Percentiles rank a stretch among this genome's conserved stretches.
Conservation (phyloP, 2,888 invertebrate genomes). For the Drosophila neonasuta region DNA sequence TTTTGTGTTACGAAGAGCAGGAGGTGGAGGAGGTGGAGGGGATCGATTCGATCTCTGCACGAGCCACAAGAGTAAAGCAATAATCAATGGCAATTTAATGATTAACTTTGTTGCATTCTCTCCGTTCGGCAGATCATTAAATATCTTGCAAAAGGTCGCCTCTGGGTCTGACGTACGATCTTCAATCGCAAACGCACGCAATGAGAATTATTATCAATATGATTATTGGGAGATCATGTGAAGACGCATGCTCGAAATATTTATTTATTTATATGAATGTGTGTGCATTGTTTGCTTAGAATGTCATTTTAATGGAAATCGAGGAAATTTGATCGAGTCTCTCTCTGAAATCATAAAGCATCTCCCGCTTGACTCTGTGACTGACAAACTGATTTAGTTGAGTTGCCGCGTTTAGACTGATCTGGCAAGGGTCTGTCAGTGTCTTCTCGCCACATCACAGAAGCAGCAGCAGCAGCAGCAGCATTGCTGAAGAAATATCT, state of each 20-base stretch:
- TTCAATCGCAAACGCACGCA: conserved; percentile 51
- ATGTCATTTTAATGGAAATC: conserved; percentile 71
- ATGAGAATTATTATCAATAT: conserved; percentile 30
- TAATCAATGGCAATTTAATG: conserved; percentile 76
- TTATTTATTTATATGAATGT: conserved; percentile 52
- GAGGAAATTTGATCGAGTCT: conserved; percentile 71
- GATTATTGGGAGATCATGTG: conserved; percentile 2
- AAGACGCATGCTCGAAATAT: not conserved
- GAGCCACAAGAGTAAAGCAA: conserved; percentile 63
- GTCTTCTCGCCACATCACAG: conserved; percentile 9
- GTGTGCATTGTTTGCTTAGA: conserved; percentile 61
- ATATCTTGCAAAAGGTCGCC: conserved; percentile 39
- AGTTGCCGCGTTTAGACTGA: conserved; percentile 37
- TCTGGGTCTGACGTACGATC: conserved; percentile 33
- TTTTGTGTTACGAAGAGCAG: conserved; percentile 31
- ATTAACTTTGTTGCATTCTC: conserved; percentile 65
- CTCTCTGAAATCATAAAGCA: conserved; percentile 67
- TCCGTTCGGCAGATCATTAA: conserved; percentile 57
- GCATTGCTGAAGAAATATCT: conserved; percentile 41
- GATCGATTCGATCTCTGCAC: conserved; percentile 57
- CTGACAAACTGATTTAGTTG: conserved; percentile 61
- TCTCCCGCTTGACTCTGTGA: conserved; percentile 31
- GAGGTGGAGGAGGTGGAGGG: not conserved
- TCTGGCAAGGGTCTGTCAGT: conserved; percentile 54
- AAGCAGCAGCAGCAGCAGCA: conserved; percentile 10